Conservation (phyloP, 2,888 invertebrate species). For the Bellardia pandia region DNA sequence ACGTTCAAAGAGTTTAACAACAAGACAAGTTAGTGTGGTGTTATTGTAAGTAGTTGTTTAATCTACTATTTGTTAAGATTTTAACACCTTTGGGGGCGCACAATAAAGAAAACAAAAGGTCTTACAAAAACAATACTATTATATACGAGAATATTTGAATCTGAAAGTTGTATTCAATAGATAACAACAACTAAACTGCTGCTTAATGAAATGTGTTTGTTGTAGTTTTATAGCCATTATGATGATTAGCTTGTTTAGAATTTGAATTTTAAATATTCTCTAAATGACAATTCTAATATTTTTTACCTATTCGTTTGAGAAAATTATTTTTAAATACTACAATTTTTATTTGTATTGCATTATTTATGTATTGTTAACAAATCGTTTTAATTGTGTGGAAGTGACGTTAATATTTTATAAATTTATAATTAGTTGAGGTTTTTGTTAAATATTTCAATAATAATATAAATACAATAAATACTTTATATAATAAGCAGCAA, state of each 20-base stretch:
- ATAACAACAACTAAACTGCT: background rate
- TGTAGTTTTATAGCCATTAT: background rate
- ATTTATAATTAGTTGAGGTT: slow-evolving; percentile 8
- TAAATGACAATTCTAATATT: background rate
- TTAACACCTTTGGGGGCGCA: slow-evolving; percentile 34
- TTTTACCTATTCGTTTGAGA: background rate
- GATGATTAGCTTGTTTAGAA: slow-evolving; percentile 24
- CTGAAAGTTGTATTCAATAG: background rate
- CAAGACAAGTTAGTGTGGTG: background rate
- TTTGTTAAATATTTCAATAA: background rate
- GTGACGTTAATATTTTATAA: slow-evolving; percentile 26
- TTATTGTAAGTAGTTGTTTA: slow-evolving; percentile 17
- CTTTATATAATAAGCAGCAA: background rate
- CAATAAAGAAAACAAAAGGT: slow-evolving; percentile 8
- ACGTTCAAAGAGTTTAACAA: slow-evolving; percentile 3
- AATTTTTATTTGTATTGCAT: slow-evolving; percentile 31
- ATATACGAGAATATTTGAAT: background rate
- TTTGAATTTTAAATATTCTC: slow-evolving; percentile 1
- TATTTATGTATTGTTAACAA: slow-evolving; percentile 43
- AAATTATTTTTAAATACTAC: background rate
- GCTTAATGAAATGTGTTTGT: background rate
- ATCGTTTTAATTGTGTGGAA: slow-evolving; percentile 28
- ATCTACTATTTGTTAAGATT: slow-evolving; percentile 51
- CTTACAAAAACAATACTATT: background rate
- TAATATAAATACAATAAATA: background rate